phyloP scores from a whole-genome alignment of 1,140 invertebrate species.

The Rhagoletis pomonella region DNA sequence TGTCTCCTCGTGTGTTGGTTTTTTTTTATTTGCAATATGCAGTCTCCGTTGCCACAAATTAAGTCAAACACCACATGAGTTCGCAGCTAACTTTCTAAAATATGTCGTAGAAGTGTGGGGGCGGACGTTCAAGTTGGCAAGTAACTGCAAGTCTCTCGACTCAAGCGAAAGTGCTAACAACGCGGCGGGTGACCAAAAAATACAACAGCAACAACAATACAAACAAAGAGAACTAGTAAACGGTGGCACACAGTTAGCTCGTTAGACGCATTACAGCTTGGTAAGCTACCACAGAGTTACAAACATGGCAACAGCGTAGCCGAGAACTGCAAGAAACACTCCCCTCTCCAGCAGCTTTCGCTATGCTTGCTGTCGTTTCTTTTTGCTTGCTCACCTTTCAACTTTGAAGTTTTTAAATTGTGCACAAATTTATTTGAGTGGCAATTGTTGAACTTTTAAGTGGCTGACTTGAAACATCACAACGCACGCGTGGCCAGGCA shows the following conservation, averaged over 20 bases:
- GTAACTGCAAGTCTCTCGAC: neutral
- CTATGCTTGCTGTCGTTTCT: no score
- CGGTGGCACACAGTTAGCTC: conserved; percentile 1
- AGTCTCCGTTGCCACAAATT: conserved; percentile 8
- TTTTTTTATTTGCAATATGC: no score
- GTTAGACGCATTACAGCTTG: conserved; percentile 35
- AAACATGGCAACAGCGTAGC: neutral
- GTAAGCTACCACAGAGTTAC: neutral
- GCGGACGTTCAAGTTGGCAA: neutral
- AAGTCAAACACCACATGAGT: conserved; percentile 40
- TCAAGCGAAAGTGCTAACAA: conserved; percentile 37
- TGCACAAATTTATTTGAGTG: conserved; percentile 50
- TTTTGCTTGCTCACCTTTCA: conserved; percentile 36
- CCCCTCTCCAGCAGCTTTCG: no score
- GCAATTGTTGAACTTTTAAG: conserved; percentile 52
- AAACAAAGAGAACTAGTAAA: no score
- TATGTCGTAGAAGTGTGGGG: neutral
- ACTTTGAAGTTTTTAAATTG: conserved; percentile 40
- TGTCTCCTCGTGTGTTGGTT: no score
- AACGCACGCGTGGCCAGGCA: neutral
- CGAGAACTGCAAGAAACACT: neutral
- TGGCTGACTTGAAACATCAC: conserved; percentile 31
- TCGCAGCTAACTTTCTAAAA: conserved; percentile 19
- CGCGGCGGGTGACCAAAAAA: conserved; percentile 17
- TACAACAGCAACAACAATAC: neutral